Evolutionary conservation across 2,888 invertebrate genomes (phyloP).

Genomic region (Drosophila limbata): DNA sequence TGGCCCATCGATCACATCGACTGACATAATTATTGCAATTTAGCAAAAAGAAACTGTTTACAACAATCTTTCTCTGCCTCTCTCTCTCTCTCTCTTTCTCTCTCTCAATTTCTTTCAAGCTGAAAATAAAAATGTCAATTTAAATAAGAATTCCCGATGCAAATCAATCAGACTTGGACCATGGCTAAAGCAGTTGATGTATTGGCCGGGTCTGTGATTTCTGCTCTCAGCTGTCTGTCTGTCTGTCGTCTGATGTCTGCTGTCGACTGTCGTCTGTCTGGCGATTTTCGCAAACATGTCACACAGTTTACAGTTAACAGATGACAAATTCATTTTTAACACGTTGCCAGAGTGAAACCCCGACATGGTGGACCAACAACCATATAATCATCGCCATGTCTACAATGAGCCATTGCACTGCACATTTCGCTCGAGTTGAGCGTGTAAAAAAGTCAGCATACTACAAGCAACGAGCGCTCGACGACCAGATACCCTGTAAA

Average conservation of each 20-base stretch:
- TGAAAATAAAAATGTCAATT: conserved; percentile 71
- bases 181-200: conserved; percentile 72
- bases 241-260: conserved; percentile 17
- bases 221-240: conserved; percentile 26
- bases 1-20: conserved; percentile 69
- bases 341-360: conserved; percentile 72
- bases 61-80: conserved; percentile 5
- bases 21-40: conserved; percentile 81
- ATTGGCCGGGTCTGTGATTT: conserved; percentile 72
- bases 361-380: conserved; percentile 57
- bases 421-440: conserved; percentile 41
- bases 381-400: conserved; percentile 67
- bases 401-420: conserved; percentile 75
- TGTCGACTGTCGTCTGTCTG: conserved; percentile 30
- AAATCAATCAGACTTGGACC: conserved; percentile 84
- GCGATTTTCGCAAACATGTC: conserved; percentile 79
- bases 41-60: conserved; percentile 40
- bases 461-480: neutral
- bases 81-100: neutral
- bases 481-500: conserved; percentile 8
- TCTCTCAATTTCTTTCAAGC: conserved; percentile 25
- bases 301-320: conserved; percentile 77
- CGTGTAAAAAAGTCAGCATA: conserved; percentile 8
- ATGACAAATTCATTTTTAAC: conserved; percentile 83
- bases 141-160: conserved; percentile 77